These are phyloP conservation scores for Drosophila borealis DNA, from an alignment of 2,888 invertebrate genomes.

Conservation along the genomic window DNA sequence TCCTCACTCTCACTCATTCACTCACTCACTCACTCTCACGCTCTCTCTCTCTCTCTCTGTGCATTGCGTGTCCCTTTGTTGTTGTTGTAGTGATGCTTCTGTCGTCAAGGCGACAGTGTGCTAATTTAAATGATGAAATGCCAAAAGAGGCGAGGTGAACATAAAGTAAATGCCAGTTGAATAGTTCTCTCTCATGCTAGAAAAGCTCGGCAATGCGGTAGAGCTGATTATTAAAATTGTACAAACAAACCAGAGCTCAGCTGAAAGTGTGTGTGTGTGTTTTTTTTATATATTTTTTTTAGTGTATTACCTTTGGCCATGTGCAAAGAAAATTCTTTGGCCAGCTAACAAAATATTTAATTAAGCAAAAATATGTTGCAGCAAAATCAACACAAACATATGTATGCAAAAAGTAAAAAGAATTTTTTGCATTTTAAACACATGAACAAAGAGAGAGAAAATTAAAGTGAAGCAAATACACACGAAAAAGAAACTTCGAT, in stretches of 20 bases:
- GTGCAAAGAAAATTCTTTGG: slow-evolving; percentile 41
- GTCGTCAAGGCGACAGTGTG: slow-evolving; percentile 62
- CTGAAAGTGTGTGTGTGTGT: not conserved
- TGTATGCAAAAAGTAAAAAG: slow-evolving; percentile 6
- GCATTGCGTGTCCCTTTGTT: slow-evolving; percentile 50
- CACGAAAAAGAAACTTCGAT: slow-evolving; percentile 31
- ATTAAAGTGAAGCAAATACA: slow-evolving; percentile 22
- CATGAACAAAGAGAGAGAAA: slow-evolving; percentile 21
- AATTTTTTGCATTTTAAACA: slow-evolving; percentile 35
- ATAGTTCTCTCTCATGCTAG: not conserved
- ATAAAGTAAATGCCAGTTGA: slow-evolving; percentile 11
- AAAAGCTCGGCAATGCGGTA: slow-evolving; percentile 37
- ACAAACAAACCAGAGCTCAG: slow-evolving; percentile 23
- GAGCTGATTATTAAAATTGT: slow-evolving; percentile 48
- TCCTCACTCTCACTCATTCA: slow-evolving; percentile 1
- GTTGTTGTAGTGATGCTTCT: slow-evolving; percentile 23
- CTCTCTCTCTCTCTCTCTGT: slow-evolving; percentile 7
- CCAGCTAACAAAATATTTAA: slow-evolving; percentile 68
- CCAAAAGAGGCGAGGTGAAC: slow-evolving; percentile 27
- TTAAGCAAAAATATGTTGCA: slow-evolving; percentile 73
- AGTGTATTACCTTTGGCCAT: slow-evolving; percentile 17
- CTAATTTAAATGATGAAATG: slow-evolving; percentile 74
- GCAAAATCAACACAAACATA: slow-evolving; percentile 52
- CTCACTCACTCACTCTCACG: too few relatives aligned
- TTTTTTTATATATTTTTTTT: slow-evolving; percentile 1